Percentiles rank a stretch among this genome's conserved stretches.
phyloP scores from a whole-genome alignment of 2,113 vertebrate genomes.

The Puffinus mauretanicus region DNA sequence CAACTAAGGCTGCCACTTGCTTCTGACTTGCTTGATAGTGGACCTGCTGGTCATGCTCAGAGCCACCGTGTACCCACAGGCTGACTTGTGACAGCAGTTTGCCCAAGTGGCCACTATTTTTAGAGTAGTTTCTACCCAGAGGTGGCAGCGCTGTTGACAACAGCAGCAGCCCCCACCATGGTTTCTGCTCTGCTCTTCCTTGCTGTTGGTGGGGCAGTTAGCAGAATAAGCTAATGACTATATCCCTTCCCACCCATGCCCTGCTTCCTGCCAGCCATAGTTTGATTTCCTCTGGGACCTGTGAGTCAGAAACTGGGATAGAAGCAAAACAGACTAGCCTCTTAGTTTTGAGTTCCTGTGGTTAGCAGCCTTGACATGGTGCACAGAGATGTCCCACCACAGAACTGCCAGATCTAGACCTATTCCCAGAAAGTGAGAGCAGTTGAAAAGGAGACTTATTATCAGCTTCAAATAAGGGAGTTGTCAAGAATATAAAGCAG shows the following conservation, averaged over 20 bases:
- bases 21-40: background rate
- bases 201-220: background rate
- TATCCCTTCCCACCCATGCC: background rate
- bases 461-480: background rate
- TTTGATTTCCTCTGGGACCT: background rate
- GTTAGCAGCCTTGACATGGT: background rate
- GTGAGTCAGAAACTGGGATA: conserved; percentile 1
- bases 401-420: background rate
- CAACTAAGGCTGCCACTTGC: background rate
- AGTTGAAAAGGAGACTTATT: background rate
- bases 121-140: background rate
- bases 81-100: background rate
- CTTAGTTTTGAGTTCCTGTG: background rate
- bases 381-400: background rate
- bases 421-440: background rate
- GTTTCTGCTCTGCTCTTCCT: background rate
- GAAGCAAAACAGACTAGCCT: background rate
- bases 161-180: background rate
- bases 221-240: background rate
- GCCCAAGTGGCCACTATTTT: background rate
- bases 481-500: background rate
- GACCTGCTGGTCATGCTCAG: background rate
- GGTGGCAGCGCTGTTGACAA: background rate
- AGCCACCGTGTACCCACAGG: background rate
- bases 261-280: background rate